Percentiles rank a stretch among this genome's conserved stretches.
Conservation (phyloP, 2,797 vertebrate species). For the Novumbra hubbsi region DNA sequence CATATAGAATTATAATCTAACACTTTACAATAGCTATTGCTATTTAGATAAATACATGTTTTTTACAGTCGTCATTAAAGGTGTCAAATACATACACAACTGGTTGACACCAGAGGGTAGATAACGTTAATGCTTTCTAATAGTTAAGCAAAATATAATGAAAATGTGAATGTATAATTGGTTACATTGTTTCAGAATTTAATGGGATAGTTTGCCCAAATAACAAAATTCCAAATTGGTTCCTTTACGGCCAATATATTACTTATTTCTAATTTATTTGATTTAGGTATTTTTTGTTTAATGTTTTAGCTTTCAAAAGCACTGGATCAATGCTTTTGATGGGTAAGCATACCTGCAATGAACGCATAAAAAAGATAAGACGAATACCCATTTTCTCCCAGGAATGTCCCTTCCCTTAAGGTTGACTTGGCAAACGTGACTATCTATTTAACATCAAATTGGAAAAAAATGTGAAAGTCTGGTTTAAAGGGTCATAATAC, state of each 20-base stretch:
- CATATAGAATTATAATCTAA: not conserved
- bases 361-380: not conserved
- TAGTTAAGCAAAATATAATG: not conserved
- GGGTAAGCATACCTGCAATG: too few relatives aligned
- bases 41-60: not conserved
- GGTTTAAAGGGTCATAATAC: not conserved
- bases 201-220: not conserved
- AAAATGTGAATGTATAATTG: not conserved
- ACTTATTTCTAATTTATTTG: too few relatives aligned
- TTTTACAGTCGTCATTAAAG: not conserved
- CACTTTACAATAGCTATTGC: not conserved
- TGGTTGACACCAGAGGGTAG: not conserved
- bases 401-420: not conserved
- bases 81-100: not conserved
- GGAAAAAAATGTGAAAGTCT: too few relatives aligned
- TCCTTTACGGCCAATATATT: too few relatives aligned
- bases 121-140: not conserved
- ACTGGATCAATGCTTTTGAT: too few relatives aligned
- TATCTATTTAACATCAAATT: too few relatives aligned
- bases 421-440: not conserved
- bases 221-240: not conserved
- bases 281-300: too few relatives aligned
- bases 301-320: too few relatives aligned
- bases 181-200: not conserved
- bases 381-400: not conserved